phyloP scores from a whole-genome alignment of 2,888 invertebrate species.

The Stramonita haemastoma region DNA sequence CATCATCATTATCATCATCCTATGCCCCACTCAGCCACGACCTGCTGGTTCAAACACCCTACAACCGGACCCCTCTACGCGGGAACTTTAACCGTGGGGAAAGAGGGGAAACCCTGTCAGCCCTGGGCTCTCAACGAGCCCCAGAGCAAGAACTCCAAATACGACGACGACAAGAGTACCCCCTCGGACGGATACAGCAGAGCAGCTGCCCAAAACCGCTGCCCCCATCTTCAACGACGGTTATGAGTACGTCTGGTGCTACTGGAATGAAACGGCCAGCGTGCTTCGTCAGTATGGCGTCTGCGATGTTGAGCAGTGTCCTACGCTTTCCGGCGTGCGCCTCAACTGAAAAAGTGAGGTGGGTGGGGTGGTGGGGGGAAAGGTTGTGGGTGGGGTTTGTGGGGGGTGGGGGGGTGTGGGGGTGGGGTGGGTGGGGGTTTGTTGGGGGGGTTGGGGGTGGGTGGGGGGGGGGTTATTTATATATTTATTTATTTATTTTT shows the following conservation, averaged over 20 bases:
- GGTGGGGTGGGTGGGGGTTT: no score
- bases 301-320: background rate
- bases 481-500: no score
- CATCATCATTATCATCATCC: background rate
- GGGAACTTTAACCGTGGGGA: background rate
- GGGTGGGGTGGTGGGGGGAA: no score
- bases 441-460: no score
- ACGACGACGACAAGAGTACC: background rate
- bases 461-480: no score
- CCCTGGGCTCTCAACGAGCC: background rate
- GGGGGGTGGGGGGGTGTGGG: no score
- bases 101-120: background rate
- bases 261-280: background rate
- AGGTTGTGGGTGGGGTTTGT: no score
- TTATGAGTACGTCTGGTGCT: background rate
- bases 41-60: constrained; percentile 10
- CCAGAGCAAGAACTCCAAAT: background rate
- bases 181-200: background rate
- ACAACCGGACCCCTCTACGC: background rate
- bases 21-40: background rate
- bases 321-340: background rate
- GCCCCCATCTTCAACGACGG: constrained; percentile 4
- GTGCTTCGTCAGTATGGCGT: no score
- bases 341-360: background rate
- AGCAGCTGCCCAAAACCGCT: background rate